Evolutionary conservation across 2,113 vertebrate species (phyloP).

Genomic region (Aptenodytes patagonicus): DNA sequence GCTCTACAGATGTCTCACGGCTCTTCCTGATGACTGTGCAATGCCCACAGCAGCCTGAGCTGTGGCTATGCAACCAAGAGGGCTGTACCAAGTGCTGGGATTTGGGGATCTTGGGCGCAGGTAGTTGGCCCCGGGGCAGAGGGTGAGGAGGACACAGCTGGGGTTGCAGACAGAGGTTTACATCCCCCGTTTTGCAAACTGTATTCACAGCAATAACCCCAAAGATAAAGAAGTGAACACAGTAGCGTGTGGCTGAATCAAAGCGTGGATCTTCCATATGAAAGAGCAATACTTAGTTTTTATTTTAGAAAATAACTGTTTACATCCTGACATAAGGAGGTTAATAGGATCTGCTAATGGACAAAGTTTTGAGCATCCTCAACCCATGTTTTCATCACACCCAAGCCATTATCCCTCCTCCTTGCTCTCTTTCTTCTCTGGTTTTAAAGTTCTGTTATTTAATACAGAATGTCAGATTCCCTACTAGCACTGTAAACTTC

Average conservation of each 20-base stretch:
- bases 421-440: not conserved
- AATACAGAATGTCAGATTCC: not conserved
- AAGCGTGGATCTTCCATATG: not conserved
- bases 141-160: not conserved
- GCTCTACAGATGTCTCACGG: not conserved
- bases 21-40: not conserved
- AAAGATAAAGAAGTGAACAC: not conserved
- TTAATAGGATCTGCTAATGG: not conserved
- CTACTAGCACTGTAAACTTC: not conserved
- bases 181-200: not conserved
- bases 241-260: not conserved
- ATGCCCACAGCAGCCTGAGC: not conserved
- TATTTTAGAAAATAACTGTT: not conserved
- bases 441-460: not conserved
- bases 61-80: rapidly evolving
- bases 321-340: not conserved
- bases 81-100: not conserved
- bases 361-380: not conserved
- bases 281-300: not conserved
- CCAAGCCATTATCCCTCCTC: not conserved
- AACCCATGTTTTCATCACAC: not conserved
- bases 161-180: not conserved
- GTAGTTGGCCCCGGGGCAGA: not conserved
- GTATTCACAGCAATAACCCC: not conserved
- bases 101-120: not conserved